Percentiles rank a stretch among this genome's conserved stretches.
Conservation (phyloP, 2,888 invertebrate genomes). For the Alviniconcha strummeri region DNA sequence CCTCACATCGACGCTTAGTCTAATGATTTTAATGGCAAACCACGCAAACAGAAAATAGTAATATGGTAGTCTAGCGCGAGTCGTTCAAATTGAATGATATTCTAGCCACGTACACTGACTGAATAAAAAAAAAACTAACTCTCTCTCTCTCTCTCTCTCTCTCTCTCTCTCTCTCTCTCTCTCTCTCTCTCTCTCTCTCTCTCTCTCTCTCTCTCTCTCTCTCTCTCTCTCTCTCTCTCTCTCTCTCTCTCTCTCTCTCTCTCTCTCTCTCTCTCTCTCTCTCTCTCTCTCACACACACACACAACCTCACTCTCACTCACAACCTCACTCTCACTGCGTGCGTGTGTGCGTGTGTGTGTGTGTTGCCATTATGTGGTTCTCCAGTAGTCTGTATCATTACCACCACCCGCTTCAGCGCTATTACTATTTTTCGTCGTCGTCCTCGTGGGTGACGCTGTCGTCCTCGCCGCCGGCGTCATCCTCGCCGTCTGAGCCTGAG, state of each 20-base stretch:
- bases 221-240: neutral
- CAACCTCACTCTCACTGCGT: neutral
- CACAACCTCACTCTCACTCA: neutral
- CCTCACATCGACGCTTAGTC: too few species aligned
- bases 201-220: neutral
- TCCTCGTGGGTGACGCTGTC: too few species aligned
- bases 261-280: neutral
- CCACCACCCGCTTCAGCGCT: too few species aligned
- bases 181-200: neutral
- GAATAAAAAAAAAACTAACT: neutral
- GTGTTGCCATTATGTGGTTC: too few species aligned
- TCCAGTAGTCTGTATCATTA: too few species aligned
- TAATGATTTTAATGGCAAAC: too few species aligned
- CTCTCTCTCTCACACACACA: neutral
- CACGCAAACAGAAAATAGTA: too few species aligned
- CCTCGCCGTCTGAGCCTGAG: too few species aligned
- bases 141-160: neutral
- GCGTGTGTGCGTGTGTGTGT: too few species aligned
- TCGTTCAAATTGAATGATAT: neutral
- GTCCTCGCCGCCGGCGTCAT: too few species aligned
- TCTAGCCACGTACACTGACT: neutral
- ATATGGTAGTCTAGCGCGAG: neutral
- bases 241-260: neutral
- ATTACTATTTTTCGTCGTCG: too few species aligned
- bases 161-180: neutral